Evolutionary conservation across 2,888 invertebrate genomes (phyloP), one percentile per base, ranked within the genome.

Genomic region (Erebia aethiops): DNA sequence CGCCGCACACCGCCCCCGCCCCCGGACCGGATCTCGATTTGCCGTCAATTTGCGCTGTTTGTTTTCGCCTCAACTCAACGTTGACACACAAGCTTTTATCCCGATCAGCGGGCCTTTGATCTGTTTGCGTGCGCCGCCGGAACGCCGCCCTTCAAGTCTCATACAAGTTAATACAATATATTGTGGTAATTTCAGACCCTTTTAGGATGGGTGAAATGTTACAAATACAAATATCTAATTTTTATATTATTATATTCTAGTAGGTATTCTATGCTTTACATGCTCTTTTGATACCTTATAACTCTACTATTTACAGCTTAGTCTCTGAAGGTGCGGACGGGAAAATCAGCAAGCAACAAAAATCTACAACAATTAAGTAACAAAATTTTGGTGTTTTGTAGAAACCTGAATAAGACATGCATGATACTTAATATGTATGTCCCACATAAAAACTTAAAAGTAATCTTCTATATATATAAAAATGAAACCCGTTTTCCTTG

Each of bases 31-130:
- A 52, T 54, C 54, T 16, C 54, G 51, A 54, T 18, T 18, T 54
- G 54, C 54, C 54, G 54, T 18, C 54, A 54, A 54, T 54, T 54
- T 54, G 54, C 54, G 16, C 18, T 54, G 54, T 54, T 18, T 54
- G 54, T 54, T 18, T 18, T 54, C 18, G 18, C 10, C n/a, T n/a
- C n/a, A 21, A 21, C 8, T 54, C 54, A 7, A 35, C 16, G 54
- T 54, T 16, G 54, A 18, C 54, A 54, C 54, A 54, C 54, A 18
- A 16, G 54, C 54, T 16, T 11, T 9, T n/a, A n/a, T 14, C 54
- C 54, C 54, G 18, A 9, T 16, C 9, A 16, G 10, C 54, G 54
- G 16, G 18, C 54, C 54, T 54, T 54, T 54, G 54, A 54, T 54
- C 54, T 54, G 18, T 54, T 18, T 18, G 18, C 54, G 14, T 4